These are phyloP conservation scores for Pegea sp. DNA, from an alignment of 23 tunicate genomes.

Conservation along the genomic window DNA sequence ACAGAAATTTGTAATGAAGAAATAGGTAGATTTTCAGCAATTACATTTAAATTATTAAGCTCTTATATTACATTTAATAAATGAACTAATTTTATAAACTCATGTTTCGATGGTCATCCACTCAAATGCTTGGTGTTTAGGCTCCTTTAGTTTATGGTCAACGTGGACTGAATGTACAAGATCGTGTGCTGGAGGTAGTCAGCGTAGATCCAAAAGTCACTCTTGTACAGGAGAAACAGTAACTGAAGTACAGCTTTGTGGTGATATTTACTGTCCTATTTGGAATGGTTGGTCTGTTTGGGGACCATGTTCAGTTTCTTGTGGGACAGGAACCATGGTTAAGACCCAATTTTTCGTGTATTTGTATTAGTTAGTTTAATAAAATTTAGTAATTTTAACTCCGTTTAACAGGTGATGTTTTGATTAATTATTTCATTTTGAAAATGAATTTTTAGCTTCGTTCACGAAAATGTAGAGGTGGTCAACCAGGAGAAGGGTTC, in stretches of 20 bases:
- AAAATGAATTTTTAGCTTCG: slow-evolving; percentile 10
- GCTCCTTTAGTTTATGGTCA: no score
- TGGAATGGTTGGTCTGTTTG: slow-evolving; percentile 92
- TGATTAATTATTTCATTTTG: not conserved
- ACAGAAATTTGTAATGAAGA: slow-evolving; percentile 12
- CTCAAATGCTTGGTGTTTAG: no score
- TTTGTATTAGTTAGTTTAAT: not conserved
- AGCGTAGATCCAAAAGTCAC: slow-evolving; percentile 18
- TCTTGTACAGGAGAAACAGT: slow-evolving; percentile 25
- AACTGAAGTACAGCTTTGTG: slow-evolving; percentile 35
- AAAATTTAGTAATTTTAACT: not conserved
- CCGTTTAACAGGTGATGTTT: not conserved
- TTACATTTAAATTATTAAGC: no score
- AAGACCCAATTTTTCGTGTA: not conserved
- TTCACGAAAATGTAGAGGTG: slow-evolving; percentile 39
- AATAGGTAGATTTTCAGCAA: no score
- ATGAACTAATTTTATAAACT: no score
- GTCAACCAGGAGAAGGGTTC: slow-evolving; percentile 37
- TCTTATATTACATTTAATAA: no score
- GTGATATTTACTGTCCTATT: slow-evolving; percentile 40
- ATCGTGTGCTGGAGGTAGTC: slow-evolving; percentile 54
- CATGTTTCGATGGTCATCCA: no score
- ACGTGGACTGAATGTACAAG: slow-evolving; percentile 42
- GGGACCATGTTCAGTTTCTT: slow-evolving; percentile 62
- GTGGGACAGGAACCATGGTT: slow-evolving; percentile 60